Evolutionary conservation across 2,888 invertebrate species (phyloP).

Genomic region (Cylloceria caligata): DNA sequence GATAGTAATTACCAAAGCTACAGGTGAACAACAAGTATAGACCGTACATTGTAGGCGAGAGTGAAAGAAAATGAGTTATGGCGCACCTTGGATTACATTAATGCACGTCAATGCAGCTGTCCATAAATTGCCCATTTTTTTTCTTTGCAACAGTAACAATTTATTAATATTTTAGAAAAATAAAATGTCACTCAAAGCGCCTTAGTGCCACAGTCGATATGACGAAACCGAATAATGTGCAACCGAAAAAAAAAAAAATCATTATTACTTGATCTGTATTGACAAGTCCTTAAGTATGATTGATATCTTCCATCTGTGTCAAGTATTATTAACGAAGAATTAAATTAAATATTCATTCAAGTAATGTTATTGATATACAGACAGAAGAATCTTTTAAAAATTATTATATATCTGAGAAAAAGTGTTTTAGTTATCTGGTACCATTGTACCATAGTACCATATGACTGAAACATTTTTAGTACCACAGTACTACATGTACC

Average conservation of each 20-base stretch:
- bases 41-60: background rate
- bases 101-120: background rate
- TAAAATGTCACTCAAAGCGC: background rate
- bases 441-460: no score
- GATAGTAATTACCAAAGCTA: background rate
- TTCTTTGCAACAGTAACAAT: no score
- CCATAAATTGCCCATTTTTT: background rate
- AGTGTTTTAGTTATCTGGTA: no score
- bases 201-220: background rate
- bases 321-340: background rate
- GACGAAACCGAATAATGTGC: background rate
- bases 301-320: background rate
- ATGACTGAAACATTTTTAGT: no score
- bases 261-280: background rate
- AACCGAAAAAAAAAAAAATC: background rate
- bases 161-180: no score
- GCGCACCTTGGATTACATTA: background rate
- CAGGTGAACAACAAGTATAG: conserved; percentile 9
- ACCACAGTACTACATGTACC: no score
- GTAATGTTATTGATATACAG: background rate
- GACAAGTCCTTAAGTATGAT: conserved; percentile 1
- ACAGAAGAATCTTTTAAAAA: no score
- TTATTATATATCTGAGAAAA: no score
- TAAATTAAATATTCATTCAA: background rate
- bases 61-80: background rate